Percentiles rank a stretch among this genome's conserved stretches.
Conservation (phyloP, 2,888 invertebrate species). For the Micropterix aruncella region DNA sequence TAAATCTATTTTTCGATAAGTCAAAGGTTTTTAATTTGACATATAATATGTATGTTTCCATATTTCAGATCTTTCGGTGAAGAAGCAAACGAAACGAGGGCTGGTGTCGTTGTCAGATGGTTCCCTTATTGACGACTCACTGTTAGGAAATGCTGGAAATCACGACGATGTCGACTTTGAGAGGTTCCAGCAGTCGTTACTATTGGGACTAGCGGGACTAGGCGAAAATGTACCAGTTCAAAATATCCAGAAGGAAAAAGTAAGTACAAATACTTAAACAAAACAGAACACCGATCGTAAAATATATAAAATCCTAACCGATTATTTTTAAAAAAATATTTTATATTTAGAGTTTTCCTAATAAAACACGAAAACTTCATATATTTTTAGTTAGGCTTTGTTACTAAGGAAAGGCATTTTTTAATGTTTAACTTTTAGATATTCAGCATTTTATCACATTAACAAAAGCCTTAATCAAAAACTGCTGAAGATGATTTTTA, state of each 20-base stretch:
- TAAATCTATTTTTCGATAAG: too few species aligned
- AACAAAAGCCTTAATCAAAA: too few species aligned
- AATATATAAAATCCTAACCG: too few species aligned
- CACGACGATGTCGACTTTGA: constrained; percentile 24
- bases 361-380: too few species aligned
- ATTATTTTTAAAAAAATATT: too few species aligned
- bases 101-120: constrained; percentile 52
- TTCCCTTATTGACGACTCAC: constrained; percentile 49
- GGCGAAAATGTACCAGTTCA: constrained; percentile 47
- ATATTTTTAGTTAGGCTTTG: too few species aligned
- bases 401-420: too few species aligned
- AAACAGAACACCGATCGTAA: too few species aligned
- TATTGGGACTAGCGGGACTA: constrained; percentile 53
- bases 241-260: constrained; percentile 46
- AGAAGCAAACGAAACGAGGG: constrained; percentile 49
- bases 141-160: constrained; percentile 18
- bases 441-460: too few species aligned
- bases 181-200: constrained; percentile 37
- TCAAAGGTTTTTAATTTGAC: not conserved
- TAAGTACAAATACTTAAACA: constrained; percentile 20
- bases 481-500: too few species aligned
- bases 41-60: not conserved
- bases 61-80: constrained; percentile 17
- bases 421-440: too few species aligned
- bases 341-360: too few species aligned